Percentiles rank a stretch among this genome's conserved stretches.
These are phyloP conservation scores for Galerucella calmariensis DNA, from an alignment of 2,888 invertebrate genomes.

Conservation along the genomic window DNA sequence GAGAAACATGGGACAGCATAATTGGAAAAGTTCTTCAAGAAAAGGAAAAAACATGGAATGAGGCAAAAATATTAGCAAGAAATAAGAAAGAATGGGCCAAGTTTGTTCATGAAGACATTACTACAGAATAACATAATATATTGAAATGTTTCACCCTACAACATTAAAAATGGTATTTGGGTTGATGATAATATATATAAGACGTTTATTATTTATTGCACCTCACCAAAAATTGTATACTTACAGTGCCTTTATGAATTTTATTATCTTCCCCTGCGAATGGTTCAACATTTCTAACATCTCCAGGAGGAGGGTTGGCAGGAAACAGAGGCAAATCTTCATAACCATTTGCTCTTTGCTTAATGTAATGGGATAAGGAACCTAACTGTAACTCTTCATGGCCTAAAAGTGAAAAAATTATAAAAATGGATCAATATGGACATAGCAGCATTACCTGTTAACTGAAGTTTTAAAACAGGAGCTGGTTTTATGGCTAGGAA, in stretches of 20 bases:
- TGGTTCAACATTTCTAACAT: conserved; percentile 79
- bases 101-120: too few species aligned
- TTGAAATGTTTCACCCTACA: too few species aligned
- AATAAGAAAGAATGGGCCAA: too few species aligned
- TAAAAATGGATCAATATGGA: conserved; percentile 4
- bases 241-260: conserved; percentile 50
- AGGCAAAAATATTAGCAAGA: too few species aligned
- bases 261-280: conserved; percentile 58
- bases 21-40: too few species aligned
- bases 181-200: background rate
- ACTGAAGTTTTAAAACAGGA: conserved; percentile 85
- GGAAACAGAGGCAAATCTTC: conserved; percentile 89
- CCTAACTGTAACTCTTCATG: conserved; percentile 92
- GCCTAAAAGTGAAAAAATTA: conserved; percentile 65
- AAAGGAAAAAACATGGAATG: too few species aligned
- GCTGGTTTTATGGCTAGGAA: conserved; percentile 95
- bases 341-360: conserved; percentile 87
- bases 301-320: conserved; percentile 76
- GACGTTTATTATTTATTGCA: background rate
- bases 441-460: conserved; percentile 26
- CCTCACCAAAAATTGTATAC: conserved; percentile 9
- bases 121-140: too few species aligned
- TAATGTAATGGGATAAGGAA: conserved; percentile 94
- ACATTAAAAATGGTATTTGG: too few species aligned
- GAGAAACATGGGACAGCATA: too few species aligned